Conservation (phyloP, 2,797 vertebrate genomes). For the Bovichtus diacanthus region DNA sequence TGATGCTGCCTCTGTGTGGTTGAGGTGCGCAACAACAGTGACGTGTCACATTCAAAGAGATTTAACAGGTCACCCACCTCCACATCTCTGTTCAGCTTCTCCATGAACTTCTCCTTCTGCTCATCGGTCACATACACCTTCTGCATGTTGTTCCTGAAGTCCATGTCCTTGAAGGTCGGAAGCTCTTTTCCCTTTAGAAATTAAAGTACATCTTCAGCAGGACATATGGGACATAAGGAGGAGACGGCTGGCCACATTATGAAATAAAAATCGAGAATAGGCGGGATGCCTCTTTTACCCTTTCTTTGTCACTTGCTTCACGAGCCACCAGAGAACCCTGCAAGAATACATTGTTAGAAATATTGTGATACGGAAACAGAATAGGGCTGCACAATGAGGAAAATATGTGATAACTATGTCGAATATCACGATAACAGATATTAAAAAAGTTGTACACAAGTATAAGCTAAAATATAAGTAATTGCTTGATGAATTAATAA, state of each 20-base stretch:
- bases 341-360: neutral
- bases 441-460: too few species aligned
- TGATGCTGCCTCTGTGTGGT: constrained; percentile 60
- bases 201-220: constrained; percentile 6
- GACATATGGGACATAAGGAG: neutral
- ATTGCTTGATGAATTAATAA: too few species aligned
- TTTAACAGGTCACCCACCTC: constrained; percentile 83
- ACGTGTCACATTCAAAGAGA: neutral
- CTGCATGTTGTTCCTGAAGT: constrained; percentile 96
- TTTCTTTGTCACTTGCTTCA: constrained; percentile 97
- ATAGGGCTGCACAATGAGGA: too few species aligned
- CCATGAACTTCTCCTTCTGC: constrained; percentile 92
- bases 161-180: constrained; percentile 95
- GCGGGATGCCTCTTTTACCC: constrained; percentile 79
- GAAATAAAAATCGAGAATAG: neutral
- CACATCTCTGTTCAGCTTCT: constrained; percentile 93
- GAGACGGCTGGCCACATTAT: neutral
- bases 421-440: too few species aligned
- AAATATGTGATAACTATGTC: too few species aligned
- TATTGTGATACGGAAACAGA: neutral
- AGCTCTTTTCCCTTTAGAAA: constrained; percentile 90
- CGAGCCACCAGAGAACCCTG: constrained; percentile 95
- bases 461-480: too few species aligned
- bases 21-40: constrained; percentile 9
- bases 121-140: constrained; percentile 94